Conservation (phyloP, 2,797 vertebrate species). For the Craterocephalus amniculus region DNA sequence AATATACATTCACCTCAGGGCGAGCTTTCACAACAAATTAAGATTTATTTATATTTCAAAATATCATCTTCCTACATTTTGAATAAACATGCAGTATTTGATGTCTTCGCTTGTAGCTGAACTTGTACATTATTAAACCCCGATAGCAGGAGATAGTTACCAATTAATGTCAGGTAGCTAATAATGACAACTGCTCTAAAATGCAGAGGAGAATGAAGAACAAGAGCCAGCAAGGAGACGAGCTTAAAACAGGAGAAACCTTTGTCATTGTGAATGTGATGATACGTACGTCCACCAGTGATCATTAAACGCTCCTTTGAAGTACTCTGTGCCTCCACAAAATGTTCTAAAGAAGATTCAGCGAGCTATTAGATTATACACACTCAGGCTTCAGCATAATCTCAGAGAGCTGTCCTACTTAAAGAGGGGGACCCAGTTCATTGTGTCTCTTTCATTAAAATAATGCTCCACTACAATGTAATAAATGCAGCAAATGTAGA, state of each 20-base stretch:
- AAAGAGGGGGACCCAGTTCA: conserved; percentile 26
- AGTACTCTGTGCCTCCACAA: conserved; percentile 50
- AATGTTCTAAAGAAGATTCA: conserved; percentile 54
- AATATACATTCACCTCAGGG: conserved; percentile 8
- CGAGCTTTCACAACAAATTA: conserved; percentile 6
- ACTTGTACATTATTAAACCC: conserved; percentile 60
- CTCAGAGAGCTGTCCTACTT: conserved; percentile 47
- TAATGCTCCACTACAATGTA: conserved; percentile 6
- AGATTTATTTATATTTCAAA: conserved; percentile 28
- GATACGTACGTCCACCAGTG: conserved; percentile 48
- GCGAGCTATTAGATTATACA: conserved; percentile 22
- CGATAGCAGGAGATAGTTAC: conserved; percentile 52
- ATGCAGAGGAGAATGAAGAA: conserved; percentile 40
- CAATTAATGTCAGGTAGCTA: conserved; percentile 58
- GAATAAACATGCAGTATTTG: conserved; percentile 16
- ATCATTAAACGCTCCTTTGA: conserved; percentile 58
- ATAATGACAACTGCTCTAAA: conserved; percentile 59
- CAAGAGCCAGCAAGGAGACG: conserved; percentile 34
- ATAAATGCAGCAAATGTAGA: conserved; percentile 11
- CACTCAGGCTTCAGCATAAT: conserved; percentile 25
- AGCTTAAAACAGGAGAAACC: conserved; percentile 54
- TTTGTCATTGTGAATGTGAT: conserved; percentile 54
- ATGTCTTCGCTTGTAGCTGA: conserved; percentile 35
- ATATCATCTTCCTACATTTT: conserved; percentile 24
- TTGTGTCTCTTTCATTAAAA: conserved; percentile 23